phyloP scores from a whole-genome alignment of 1,140 invertebrate species.

The Nebria ingens region DNA sequence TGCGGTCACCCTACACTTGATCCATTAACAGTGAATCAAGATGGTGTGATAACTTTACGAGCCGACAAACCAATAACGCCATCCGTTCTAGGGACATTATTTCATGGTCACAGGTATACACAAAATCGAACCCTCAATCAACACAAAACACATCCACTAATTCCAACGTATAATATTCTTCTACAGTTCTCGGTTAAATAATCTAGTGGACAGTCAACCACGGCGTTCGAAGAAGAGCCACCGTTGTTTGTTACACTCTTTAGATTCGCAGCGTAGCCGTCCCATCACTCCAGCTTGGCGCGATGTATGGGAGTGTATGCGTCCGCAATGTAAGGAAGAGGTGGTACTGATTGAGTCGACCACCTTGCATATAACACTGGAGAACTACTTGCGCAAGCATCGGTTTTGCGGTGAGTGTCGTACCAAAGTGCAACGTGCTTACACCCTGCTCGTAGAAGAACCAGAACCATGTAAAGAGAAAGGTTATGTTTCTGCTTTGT shows the following conservation, averaged over 20 bases:
- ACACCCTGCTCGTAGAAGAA: slow-evolving; percentile 76
- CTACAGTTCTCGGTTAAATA: slow-evolving; percentile 60
- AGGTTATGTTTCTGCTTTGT: slow-evolving; percentile 75
- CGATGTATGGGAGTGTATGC: slow-evolving; percentile 82
- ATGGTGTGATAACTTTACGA: slow-evolving; percentile 62
- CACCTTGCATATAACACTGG: slow-evolving; percentile 70
- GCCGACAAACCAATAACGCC: slow-evolving; percentile 67
- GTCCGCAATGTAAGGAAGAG: slow-evolving; percentile 69
- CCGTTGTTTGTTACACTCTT: slow-evolving; percentile 73
- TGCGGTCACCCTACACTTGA: slow-evolving; percentile 74
- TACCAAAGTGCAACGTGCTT: slow-evolving; percentile 74
- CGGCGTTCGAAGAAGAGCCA: slow-evolving; percentile 62
- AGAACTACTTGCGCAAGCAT: slow-evolving; percentile 83
- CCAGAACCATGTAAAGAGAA: slow-evolving; percentile 75
- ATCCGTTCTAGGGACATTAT: slow-evolving; percentile 65
- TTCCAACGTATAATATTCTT: slow-evolving; percentile 13
- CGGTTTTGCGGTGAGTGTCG: slow-evolving; percentile 87
- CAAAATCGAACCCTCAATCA: no score
- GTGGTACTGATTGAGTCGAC: slow-evolving; percentile 76
- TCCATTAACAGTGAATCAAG: slow-evolving; percentile 57
- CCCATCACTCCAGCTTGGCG: slow-evolving; percentile 59
- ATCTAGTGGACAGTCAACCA: slow-evolving; percentile 68
- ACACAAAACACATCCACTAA: no score
- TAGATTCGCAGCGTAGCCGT: slow-evolving; percentile 72
- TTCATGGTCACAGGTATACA: slow-evolving; percentile 75